phyloP scores from a whole-genome alignment of 2,113 vertebrate species.

The Sprattus sprattus region DNA sequence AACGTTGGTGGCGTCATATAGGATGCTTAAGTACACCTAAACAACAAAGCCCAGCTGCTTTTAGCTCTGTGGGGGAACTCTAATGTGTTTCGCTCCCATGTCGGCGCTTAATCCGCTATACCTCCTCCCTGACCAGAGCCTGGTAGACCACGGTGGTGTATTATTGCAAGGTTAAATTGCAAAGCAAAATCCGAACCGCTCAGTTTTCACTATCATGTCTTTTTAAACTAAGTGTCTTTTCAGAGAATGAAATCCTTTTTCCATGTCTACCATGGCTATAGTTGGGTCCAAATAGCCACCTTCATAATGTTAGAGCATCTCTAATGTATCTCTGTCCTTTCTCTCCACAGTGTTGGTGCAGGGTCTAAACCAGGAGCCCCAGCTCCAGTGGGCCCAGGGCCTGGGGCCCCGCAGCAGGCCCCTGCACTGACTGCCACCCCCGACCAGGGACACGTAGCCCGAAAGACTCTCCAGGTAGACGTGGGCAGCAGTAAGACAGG shows the following conservation, averaged over 20 bases:
- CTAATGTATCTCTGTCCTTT: background rate
- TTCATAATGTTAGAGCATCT: too few species aligned
- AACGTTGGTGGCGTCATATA: background rate
- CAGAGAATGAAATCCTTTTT: background rate
- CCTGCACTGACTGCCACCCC: conserved; percentile 23
- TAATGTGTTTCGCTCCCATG: background rate
- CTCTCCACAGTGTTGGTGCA: conserved; percentile 40
- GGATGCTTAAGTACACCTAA: too few species aligned
- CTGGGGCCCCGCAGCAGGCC: conserved; percentile 27
- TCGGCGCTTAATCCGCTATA: background rate
- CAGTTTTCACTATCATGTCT: background rate
- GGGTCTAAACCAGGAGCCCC: conserved; percentile 59
- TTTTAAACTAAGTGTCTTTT: background rate
- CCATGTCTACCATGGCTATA: too few species aligned
- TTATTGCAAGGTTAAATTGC: background rate
- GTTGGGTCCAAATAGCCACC: background rate
- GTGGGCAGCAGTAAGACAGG: conserved; percentile 63
- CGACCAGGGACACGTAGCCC: conserved; percentile 57
- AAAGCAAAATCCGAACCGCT: background rate
- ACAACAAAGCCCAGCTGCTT: background rate
- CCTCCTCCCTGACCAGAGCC: background rate
- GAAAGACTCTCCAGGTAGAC: conserved; percentile 74
- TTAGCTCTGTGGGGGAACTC: background rate
- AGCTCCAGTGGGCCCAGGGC: conserved; percentile 5
- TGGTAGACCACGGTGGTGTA: background rate